A percentile compares a stretch with the other conserved stretches of the same genome.
Evolutionary conservation across 2,113 vertebrate species (phyloP).

Genomic region (Ivindomyrus marchei): DNA sequence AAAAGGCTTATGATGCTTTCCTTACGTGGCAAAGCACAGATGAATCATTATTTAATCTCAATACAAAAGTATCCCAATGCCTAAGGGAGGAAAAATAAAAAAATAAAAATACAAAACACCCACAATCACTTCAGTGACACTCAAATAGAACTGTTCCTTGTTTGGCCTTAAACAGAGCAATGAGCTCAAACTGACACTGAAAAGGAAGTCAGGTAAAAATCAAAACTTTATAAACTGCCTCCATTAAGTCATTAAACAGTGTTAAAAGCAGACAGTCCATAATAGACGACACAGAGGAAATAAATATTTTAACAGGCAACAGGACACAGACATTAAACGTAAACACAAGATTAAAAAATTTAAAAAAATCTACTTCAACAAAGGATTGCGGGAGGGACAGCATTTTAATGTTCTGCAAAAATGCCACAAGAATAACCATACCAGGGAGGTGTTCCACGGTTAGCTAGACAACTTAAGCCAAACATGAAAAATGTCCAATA

Average conservation of each 20-base stretch:
- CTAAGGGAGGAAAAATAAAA: not conserved
- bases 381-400: not conserved
- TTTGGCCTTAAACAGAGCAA: not conserved
- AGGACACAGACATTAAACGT: not conserved
- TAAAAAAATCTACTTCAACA: not conserved
- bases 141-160: not conserved
- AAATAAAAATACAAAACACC: not conserved
- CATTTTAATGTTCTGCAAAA: not conserved
- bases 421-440: not conserved
- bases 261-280: not conserved
- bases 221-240: not conserved
- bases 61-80: not conserved
- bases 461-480: not conserved
- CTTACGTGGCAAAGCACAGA: not conserved
- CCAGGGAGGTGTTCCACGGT: not conserved
- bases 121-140: not conserved
- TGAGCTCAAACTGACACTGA: not conserved
- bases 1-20: not conserved
- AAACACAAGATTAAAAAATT: not conserved
- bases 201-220: not conserved
- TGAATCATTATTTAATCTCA: not conserved
- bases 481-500: not conserved
- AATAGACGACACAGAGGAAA: not conserved
- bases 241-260: not conserved
- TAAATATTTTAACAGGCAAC: not conserved